phyloP scores from a whole-genome alignment of 1,140 invertebrate genomes.

The Odontomachus brunneus region DNA sequence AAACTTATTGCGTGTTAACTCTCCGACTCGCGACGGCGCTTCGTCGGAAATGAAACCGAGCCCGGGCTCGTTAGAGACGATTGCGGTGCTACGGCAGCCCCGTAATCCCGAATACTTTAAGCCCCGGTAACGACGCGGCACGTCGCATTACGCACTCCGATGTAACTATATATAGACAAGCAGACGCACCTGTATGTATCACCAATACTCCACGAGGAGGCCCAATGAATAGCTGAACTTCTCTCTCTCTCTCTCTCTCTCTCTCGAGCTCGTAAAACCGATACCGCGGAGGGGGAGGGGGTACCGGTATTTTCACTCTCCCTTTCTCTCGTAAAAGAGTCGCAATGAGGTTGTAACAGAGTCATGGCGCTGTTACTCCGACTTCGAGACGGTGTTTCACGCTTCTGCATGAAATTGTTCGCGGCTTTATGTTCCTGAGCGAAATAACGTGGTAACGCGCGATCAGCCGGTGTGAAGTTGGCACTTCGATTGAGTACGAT shows the following conservation, averaged over 20 bases:
- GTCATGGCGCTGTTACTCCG: too few species aligned
- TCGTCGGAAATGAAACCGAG: slow-evolving; percentile 65
- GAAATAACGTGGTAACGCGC: too few species aligned
- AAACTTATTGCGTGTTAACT: slow-evolving; percentile 73
- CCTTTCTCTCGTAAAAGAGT: too few species aligned
- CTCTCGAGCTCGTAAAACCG: not conserved
- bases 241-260: not conserved
- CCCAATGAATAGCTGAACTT: not conserved
- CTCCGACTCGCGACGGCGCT: slow-evolving; percentile 57
- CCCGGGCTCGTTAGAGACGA: slow-evolving; percentile 47
- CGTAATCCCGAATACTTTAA: slow-evolving; percentile 54
- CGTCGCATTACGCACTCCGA: not conserved
- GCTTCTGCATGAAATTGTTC: too few species aligned
- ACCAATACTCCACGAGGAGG: not conserved
- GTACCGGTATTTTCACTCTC: too few species aligned
- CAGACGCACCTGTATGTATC: not conserved
- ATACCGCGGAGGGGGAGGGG: too few species aligned
- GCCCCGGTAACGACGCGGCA: not conserved
- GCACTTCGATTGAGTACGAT: too few species aligned
- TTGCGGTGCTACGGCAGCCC: slow-evolving; percentile 43
- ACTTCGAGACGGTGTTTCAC: too few species aligned
- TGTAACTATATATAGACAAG: too few species aligned
- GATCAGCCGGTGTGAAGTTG: too few species aligned
- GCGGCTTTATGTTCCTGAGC: too few species aligned
- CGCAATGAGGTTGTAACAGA: too few species aligned